Evolutionary conservation across 2,888 invertebrate genomes (phyloP), one percentile per base, ranked within the genome.

Genomic region (Leptinotarsa tumamoca): DNA sequence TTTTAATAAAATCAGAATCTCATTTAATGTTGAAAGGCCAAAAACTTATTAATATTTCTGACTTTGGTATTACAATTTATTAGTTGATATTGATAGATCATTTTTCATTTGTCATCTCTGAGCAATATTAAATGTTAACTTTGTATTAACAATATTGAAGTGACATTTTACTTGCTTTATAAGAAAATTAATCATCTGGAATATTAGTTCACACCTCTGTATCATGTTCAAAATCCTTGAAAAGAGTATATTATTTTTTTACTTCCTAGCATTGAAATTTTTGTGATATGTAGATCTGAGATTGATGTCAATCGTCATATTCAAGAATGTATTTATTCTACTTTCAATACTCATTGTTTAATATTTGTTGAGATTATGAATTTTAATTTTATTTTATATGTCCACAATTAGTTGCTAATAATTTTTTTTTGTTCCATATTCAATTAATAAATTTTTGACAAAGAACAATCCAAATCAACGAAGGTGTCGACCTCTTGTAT

Each of bases 41-140:
- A 63, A 33, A 27, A 10, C 15, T 63, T 43, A 17, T 2, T n/a
- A 17, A 27, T 63, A 21, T 58, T 23, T 58, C 58, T 23, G 21
- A 58, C 58, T 58, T 58, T 21, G 23, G 21, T 21, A 58, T 58
- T 21, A 58, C 58, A 58, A 58, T 58, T 58, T 58, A 58, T 58
- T 14, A 15, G 58, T 58, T 58, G 14, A 58, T 58, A 21, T 58
- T 58, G 13, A 58, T 58, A 58, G 23, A 70, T 73, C 50, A 52
- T 51, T 68, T 78, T 73, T 77, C 68, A 74, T 77, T 72, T 73
- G 67, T 73, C 67, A 67, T 74, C 74, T 74, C 72, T 75, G 73
- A 79, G 79, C 79, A 79, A 79, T 79, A 79, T 68, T 77, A 54
- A 75, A 75, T 79, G 77, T 77, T 79, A 74, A 77, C 72, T 67